Conservation (phyloP, 2,797 vertebrate genomes). For the Myotis vivesi region DNA sequence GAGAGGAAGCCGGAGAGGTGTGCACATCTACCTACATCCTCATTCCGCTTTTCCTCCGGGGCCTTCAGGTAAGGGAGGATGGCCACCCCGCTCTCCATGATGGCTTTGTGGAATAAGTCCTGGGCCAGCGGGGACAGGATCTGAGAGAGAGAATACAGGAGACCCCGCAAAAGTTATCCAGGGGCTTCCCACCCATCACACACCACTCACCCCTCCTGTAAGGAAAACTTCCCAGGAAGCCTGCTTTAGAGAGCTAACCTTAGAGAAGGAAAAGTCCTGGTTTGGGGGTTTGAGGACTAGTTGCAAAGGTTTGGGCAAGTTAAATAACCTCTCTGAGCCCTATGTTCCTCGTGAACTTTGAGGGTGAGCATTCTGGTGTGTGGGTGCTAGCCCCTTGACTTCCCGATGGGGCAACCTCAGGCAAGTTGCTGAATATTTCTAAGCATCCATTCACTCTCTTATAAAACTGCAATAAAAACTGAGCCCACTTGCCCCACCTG, state of each 20-base stretch:
- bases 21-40: conserved; percentile 50
- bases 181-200: neutral
- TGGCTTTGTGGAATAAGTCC: conserved; percentile 90
- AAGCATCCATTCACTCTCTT: neutral
- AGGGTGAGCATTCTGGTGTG: neutral
- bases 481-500: neutral
- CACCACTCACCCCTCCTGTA: neutral
- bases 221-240: neutral
- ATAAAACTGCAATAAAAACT: neutral
- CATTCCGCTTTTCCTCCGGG: neutral
- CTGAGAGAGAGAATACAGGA: conserved; percentile 78
- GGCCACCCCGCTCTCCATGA: conserved; percentile 91
- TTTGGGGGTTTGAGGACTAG: neutral
- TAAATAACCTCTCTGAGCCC: neutral
- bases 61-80: conserved; percentile 38
- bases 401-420: too few relatives aligned
- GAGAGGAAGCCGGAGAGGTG: neutral
- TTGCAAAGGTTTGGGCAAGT: neutral
- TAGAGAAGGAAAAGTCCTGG: neutral
- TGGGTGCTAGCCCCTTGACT: neutral
- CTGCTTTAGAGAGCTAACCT: neutral
- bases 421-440: neutral
- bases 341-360: neutral
- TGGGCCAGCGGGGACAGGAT: conserved; percentile 87
- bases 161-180: neutral